These are phyloP conservation scores for Cotesia glomerata DNA, from an alignment of 1,140 invertebrate species.

Conservation along the genomic window DNA sequence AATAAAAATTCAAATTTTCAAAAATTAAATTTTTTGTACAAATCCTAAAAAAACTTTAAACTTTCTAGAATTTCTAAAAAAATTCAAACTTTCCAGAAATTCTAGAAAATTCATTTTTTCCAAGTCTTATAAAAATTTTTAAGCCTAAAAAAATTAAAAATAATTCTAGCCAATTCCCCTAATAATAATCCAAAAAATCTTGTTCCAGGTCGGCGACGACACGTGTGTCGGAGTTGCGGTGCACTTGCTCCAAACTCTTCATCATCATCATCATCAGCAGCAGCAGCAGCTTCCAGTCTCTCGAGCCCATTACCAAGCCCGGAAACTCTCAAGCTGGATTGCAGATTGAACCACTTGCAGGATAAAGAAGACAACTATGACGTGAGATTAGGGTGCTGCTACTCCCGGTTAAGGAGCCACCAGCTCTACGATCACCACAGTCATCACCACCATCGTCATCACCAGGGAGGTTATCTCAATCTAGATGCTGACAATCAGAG, in stretches of 20 bases:
- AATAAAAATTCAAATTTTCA: too few species aligned
- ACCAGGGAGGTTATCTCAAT: not conserved
- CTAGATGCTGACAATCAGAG: not conserved
- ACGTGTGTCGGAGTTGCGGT: slow-evolving; percentile 56
- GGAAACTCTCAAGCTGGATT: slow-evolving; percentile 1
- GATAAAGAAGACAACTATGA: not conserved
- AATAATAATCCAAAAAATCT: slow-evolving; percentile 21
- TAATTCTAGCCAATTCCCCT: not conserved
- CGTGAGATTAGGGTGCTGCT: not conserved
- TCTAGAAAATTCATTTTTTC: too few species aligned
- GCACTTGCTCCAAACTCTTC: slow-evolving; percentile 45
- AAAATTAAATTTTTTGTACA: too few species aligned
- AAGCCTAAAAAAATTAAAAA: not conserved
- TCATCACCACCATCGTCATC: slow-evolving; percentile 4
- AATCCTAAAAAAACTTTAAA: too few species aligned
- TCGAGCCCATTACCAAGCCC: not conserved
- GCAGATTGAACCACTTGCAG: not conserved
- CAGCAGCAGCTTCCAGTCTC: not conserved
- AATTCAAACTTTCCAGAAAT: not conserved
- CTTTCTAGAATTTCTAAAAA: not conserved
- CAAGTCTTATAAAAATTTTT: too few species aligned
- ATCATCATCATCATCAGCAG: slow-evolving; percentile 30
- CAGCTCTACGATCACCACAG: not conserved
- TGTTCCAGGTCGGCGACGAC: slow-evolving; percentile 62
- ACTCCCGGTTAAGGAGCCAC: not conserved